Conservation (phyloP, 2,888 invertebrate genomes). For the Bedellia somnulentella region DNA sequence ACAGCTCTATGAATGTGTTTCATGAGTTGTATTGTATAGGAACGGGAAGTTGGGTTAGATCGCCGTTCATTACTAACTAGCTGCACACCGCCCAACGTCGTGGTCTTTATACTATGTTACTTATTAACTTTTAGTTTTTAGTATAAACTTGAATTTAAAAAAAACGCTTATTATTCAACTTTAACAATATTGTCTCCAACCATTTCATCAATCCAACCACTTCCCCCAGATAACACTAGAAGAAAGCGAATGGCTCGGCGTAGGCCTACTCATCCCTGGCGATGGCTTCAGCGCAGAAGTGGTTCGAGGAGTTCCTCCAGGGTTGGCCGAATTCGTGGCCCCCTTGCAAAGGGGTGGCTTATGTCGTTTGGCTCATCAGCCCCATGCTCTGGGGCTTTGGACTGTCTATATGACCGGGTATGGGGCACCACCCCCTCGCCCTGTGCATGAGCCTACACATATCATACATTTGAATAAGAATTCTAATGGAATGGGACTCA, state of each 20-base stretch:
- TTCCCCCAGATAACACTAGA: conserved; percentile 74
- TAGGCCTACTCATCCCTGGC: conserved; percentile 92
- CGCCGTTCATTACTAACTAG: too few relatives aligned
- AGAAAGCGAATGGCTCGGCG: conserved; percentile 87
- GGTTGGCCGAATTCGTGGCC: conserved; percentile 83
- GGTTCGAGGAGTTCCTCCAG: conserved; percentile 91
- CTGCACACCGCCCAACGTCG: too few relatives aligned
- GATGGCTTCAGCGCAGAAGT: conserved; percentile 98
- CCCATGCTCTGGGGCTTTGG: conserved; percentile 91
- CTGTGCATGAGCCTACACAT: conserved; percentile 69
- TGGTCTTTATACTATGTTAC: too few relatives aligned
- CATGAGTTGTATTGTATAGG: too few relatives aligned
- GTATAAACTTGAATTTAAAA: too few relatives aligned
- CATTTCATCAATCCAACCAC: too few relatives aligned
- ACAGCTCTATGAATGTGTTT: too few relatives aligned
- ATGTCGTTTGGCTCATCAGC: conserved; percentile 88
- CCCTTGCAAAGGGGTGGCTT: conserved; percentile 83
- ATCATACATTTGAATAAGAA: conserved; percentile 91
- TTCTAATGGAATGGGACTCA: conserved; percentile 95
- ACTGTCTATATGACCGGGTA: conserved; percentile 86
- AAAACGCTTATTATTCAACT: too few relatives aligned
- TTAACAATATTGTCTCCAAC: too few relatives aligned
- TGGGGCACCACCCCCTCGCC: conserved; percentile 64
- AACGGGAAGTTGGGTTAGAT: too few relatives aligned
- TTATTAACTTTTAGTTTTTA: too few relatives aligned